phyloP scores from a whole-genome alignment of 1,140 invertebrate species.

The Drosophila malerkotliana region DNA sequence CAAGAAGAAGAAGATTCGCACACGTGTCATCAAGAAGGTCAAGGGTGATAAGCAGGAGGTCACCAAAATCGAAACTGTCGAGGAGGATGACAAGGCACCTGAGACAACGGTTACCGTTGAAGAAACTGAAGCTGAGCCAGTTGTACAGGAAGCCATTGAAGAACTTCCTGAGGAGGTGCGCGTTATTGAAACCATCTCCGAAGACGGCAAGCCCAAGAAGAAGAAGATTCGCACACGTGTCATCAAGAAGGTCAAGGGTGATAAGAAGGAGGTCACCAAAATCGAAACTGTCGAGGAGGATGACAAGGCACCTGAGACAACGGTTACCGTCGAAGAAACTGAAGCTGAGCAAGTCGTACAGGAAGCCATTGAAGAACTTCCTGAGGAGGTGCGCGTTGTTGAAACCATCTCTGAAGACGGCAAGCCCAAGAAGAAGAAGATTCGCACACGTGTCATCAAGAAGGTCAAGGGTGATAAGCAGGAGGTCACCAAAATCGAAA shows the following conservation, averaged over 20 bases:
- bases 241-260: slow-evolving; percentile 29
- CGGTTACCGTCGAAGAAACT: slow-evolving; percentile 6
- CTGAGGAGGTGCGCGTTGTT: background rate
- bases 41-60: slow-evolving; percentile 23
- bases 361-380: slow-evolving; percentile 1
- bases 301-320: slow-evolving; percentile 19
- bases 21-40: slow-evolving; percentile 30
- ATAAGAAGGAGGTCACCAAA: slow-evolving; percentile 29
- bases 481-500: slow-evolving; percentile 9
- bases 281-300: slow-evolving; percentile 26
- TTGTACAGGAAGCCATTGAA: slow-evolving; percentile 1
- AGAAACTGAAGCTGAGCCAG: slow-evolving; percentile 2
- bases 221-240: slow-evolving; percentile 24
- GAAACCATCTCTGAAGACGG: slow-evolving; percentile 4
- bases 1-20: slow-evolving; percentile 31
- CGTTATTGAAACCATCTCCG: slow-evolving; percentile 4
- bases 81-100: slow-evolving; percentile 28
- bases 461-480: slow-evolving; percentile 12
- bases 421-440: slow-evolving; percentile 9
- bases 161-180: slow-evolving; percentile 24
- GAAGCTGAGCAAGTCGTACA: background rate
- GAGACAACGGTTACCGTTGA: slow-evolving; percentile 18
- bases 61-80: slow-evolving; percentile 32
- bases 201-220: slow-evolving; percentile 23
- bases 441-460: slow-evolving; percentile 6